Evolutionary conservation across 2,888 invertebrate species (phyloP).

Genomic region (Caenorhabditis macrosperma): DNA sequence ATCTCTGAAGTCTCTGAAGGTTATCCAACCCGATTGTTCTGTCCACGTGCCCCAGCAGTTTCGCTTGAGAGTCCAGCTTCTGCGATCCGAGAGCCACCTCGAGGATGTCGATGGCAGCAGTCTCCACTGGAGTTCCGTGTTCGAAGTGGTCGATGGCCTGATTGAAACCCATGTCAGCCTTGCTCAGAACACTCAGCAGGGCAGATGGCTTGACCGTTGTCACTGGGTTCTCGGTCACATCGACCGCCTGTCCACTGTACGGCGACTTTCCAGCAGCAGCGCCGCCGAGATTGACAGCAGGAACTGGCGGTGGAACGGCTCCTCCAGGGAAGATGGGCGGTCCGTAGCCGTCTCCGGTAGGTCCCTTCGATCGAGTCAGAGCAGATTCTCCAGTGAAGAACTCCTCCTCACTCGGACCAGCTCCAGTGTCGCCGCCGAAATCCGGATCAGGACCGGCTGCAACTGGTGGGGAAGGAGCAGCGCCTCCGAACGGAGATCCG

Average conservation of each 20-base stretch:
- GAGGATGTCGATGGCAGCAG: constrained; percentile 78
- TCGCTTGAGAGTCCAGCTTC: constrained; percentile 79
- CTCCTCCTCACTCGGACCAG: constrained; percentile 64
- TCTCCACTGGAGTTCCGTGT: constrained; percentile 78
- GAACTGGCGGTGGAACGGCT: constrained; percentile 75
- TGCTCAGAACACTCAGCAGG: constrained; percentile 75
- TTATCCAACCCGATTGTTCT: constrained; percentile 79
- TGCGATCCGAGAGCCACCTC: constrained; percentile 79
- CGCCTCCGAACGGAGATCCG: constrained; percentile 60
- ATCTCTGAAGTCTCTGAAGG: constrained; percentile 78
- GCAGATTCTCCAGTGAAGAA: constrained; percentile 79
- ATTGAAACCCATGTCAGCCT: constrained; percentile 79
- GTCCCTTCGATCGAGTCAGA: constrained; percentile 75
- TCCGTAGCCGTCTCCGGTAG: constrained; percentile 79
- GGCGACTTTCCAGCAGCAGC: constrained; percentile 77
- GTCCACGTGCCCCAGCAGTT: constrained; percentile 78
- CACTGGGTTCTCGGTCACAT: constrained; percentile 69
- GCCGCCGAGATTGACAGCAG: constrained; percentile 70
- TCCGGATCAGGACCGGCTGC: constrained; percentile 53
- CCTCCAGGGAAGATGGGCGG: constrained; percentile 76
- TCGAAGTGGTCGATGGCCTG: constrained; percentile 79
- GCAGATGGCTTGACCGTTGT: constrained; percentile 78
- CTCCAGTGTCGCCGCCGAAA: constrained; percentile 46
- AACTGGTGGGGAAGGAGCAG: constrained; percentile 42
- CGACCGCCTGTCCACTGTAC: constrained; percentile 44